Conservation (phyloP, 2,113 vertebrate species). For the Drymodes brunneopygia region DNA sequence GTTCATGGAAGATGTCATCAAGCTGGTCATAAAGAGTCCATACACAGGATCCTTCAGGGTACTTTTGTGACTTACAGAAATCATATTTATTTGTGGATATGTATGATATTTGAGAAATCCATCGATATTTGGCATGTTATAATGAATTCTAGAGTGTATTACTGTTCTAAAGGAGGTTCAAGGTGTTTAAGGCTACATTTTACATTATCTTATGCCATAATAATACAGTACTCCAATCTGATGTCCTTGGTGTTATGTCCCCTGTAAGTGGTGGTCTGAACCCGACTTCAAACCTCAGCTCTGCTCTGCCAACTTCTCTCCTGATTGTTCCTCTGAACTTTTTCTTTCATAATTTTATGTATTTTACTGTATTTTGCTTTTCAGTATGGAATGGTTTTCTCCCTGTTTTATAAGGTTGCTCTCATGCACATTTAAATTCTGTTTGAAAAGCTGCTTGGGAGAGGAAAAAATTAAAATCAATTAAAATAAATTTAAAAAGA, state of each 20-base stretch:
- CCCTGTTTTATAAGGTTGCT: neutral
- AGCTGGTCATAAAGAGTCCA: neutral
- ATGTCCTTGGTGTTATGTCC: neutral
- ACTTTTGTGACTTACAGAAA: neutral
- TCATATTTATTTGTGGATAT: neutral
- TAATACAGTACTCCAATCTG: neutral
- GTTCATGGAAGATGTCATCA: neutral
- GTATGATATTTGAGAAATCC: neutral
- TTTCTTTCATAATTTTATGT: neutral
- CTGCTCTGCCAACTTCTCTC: neutral
- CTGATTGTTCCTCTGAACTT: neutral
- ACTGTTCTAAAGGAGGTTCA: neutral
- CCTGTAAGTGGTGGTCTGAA: neutral
- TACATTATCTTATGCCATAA: too few species aligned
- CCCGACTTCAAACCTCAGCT: neutral
- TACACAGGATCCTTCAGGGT: neutral
- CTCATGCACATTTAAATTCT: neutral
- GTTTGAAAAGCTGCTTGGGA: neutral
- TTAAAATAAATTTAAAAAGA: neutral
- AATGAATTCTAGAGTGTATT: neutral
- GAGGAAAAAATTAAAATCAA: rapidly evolving
- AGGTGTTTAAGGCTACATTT: neutral
- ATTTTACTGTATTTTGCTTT: neutral
- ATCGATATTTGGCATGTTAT: neutral
- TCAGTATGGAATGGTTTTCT: neutral